Conservation (phyloP, 2,113 vertebrate genomes). For the Sapajus apella region DNA sequence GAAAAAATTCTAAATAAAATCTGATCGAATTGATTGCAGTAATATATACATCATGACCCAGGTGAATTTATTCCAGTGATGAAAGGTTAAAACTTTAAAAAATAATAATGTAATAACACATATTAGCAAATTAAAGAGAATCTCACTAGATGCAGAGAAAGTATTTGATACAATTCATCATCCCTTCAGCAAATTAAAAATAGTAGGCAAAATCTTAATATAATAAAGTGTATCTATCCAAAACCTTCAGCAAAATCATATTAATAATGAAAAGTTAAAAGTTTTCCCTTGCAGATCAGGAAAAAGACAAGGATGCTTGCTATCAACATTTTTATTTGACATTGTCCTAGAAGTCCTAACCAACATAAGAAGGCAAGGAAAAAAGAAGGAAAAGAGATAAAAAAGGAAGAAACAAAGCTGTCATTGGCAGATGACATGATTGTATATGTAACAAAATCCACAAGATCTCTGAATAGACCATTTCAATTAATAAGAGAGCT, state of each 20-base stretch:
- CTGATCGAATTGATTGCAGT: background rate
- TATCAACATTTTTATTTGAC: slow-evolving; percentile 29
- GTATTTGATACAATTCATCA: background rate
- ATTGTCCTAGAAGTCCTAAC: background rate
- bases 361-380: background rate
- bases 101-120: background rate
- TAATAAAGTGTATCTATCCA: background rate
- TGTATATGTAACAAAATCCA: background rate
- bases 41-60: background rate
- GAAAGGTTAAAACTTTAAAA: slow-evolving; percentile 12
- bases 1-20: slow-evolving; percentile 12
- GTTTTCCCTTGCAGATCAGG: slow-evolving; percentile 31
- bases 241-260: slow-evolving; percentile 39
- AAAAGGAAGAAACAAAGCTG: background rate
- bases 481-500: background rate
- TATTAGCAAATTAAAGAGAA: background rate
- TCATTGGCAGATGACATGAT: background rate
- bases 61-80: background rate
- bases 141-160: background rate
- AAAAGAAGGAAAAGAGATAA: background rate
- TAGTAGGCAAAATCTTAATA: background rate
- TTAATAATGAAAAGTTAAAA: slow-evolving; percentile 34
- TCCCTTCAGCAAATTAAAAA: slow-evolving; percentile 39
- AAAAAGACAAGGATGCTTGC: slow-evolving; percentile 27
- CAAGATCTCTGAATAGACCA: background rate